Evolutionary conservation across 2,113 vertebrate genomes (phyloP).

Genomic region (Cynoglossus semilaevis): DNA sequence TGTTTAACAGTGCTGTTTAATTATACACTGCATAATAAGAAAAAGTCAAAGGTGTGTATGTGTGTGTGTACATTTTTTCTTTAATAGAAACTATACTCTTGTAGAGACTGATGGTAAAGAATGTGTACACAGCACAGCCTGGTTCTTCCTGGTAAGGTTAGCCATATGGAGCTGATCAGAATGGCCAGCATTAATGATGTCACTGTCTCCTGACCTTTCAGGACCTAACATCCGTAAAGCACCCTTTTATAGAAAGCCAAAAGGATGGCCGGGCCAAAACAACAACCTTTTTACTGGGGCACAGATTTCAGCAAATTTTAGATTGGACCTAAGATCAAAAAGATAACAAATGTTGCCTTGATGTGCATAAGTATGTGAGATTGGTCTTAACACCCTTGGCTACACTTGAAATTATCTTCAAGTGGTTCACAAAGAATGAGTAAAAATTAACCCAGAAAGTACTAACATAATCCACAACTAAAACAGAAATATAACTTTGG

Average conservation of each 20-base stretch:
- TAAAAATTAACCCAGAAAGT: too few relatives aligned
- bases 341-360: not conserved
- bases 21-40: not conserved
- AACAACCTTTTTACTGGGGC: constrained; percentile 16
- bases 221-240: constrained; percentile 51
- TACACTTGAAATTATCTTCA: too few relatives aligned
- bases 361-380: not conserved
- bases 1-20: constrained; percentile 45
- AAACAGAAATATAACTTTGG: too few relatives aligned
- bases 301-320: constrained; percentile 3
- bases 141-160: constrained; percentile 21
- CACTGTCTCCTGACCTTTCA: constrained; percentile 65
- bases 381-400: too few relatives aligned
- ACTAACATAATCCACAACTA: too few relatives aligned
- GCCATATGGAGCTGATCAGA: constrained; percentile 65
- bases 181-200: constrained; percentile 66
- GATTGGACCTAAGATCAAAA: not conserved
- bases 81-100: not conserved
- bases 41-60: not conserved
- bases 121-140: constrained; percentile 1
- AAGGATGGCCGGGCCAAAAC: constrained; percentile 29
- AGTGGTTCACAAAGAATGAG: too few relatives aligned
- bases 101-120: not conserved
- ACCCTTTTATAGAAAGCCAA: constrained; percentile 56
- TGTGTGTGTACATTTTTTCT: not conserved